phyloP scores from a whole-genome alignment of 30 jellyfish, hydroid and myxozoan species.

The Mastigias papua region DNA sequence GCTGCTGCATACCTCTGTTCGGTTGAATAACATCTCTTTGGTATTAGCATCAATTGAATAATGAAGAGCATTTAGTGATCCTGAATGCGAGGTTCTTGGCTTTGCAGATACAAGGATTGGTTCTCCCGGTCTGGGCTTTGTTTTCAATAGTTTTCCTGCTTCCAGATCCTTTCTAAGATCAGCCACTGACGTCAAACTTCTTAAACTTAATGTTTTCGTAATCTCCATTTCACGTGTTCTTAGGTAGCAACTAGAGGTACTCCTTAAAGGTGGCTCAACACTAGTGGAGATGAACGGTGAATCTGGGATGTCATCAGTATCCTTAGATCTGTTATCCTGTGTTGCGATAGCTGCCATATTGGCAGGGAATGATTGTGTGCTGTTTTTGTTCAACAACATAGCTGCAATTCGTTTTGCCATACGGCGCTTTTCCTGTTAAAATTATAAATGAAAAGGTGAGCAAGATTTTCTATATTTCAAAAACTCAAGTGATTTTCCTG shows the following conservation, averaged over 20 bases:
- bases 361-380: constrained; percentile 50
- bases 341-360: constrained; percentile 5
- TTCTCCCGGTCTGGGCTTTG: constrained; percentile 76
- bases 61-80: constrained; percentile 33
- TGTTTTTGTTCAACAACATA: constrained; percentile 69
- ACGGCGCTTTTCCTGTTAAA: constrained; percentile 84
- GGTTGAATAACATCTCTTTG: constrained; percentile 4
- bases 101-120: constrained; percentile 88
- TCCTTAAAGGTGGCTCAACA: not conserved
- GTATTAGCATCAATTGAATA: constrained; percentile 31
- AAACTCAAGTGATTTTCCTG: not conserved
- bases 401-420: constrained; percentile 86
- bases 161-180: constrained; percentile 13
- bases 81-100: constrained; percentile 63
- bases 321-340: constrained; percentile 47
- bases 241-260: constrained; percentile 2
- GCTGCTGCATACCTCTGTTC: too few relatives aligned
- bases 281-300: constrained; percentile 44
- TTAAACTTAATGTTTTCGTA: constrained; percentile 23
- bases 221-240: constrained; percentile 29
- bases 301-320: constrained; percentile 74
- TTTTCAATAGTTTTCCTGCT: constrained; percentile 24
- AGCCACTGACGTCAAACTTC: constrained; percentile 40
- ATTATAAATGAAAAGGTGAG: not conserved
- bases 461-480: not conserved